Evolutionary conservation across 2,888 invertebrate genomes (phyloP).

Genomic region (Heliconius charithonia): DNA sequence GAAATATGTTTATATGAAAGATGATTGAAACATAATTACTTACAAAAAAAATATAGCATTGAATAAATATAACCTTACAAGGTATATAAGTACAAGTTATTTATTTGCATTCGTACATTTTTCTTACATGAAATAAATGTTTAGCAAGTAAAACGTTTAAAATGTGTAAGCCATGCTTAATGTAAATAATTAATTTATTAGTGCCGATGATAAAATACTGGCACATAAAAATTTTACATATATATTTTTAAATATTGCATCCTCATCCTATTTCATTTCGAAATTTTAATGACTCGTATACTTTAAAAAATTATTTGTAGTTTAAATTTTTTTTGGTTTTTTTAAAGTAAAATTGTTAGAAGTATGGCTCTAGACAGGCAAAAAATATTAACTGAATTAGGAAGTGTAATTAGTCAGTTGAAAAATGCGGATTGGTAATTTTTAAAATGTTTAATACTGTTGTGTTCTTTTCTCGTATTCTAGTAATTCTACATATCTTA

Average conservation of each 20-base stretch:
- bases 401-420: slow-evolving; percentile 76
- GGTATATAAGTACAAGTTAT: too few relatives aligned
- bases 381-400: slow-evolving; percentile 73
- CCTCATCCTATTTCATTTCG: slow-evolving; percentile 1
- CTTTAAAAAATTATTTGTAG: slow-evolving; percentile 22
- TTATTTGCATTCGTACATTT: too few relatives aligned
- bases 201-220: neutral
- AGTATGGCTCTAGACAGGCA: slow-evolving; percentile 74
- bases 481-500: neutral
- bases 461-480: neutral
- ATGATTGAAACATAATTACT: too few relatives aligned
- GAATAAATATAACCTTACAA: too few relatives aligned
- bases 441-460: neutral
- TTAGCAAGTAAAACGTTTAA: too few relatives aligned
- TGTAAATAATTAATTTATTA: too few relatives aligned
- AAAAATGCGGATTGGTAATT: slow-evolving; percentile 77
- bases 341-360: slow-evolving; percentile 29
- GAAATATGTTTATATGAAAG: too few relatives aligned
- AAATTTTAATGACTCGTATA: slow-evolving; percentile 9
- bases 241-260: slow-evolving; percentile 5
- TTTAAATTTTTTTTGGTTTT: slow-evolving; percentile 26
- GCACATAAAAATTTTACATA: slow-evolving; percentile 3
- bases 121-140: too few relatives aligned
- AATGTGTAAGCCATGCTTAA: neutral
- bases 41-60: too few relatives aligned